Base-by-base conservation (phyloP, 1,140 invertebrate genomes). In the Andricus grossulariae region DNA sequence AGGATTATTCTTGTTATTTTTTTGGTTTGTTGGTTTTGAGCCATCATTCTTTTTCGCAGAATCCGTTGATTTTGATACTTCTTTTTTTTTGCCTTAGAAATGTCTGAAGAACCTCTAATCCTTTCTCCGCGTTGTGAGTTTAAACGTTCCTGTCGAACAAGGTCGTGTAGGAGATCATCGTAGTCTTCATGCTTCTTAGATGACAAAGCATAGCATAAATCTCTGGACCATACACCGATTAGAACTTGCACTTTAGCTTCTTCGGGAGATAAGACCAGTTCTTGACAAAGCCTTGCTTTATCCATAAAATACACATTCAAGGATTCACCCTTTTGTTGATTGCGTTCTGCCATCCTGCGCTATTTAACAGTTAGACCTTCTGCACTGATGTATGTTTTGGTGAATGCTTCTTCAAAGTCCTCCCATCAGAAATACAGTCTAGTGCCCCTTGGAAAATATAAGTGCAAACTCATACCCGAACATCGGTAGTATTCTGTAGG, bases 171-270 rank as follows among this genome's bases (percentile, higher is more conserved):
- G 5, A 78, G 71, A 4, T 70, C 73, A 71, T 78, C 60, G 3
- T 25, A 3, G 12, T 54, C 16, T 18, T 57, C 18, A 66, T 79
- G 77, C 11, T 25, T 12, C 10, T 50, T 25, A 1, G 77, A 18
- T 8, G 71, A 16, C 39, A 75, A 49, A 5, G 66, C 77, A 16
- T 71, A 45, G 50, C 18, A 71, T 19, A 75, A 52, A 10, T 79
- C 77, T 21, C 21, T 21, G 2, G 77, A 79, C 77, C 73, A 75
- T 13, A 75, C 1, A 3, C 77, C 77, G 10, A 79, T 32, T 19
- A 79, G 39, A 57, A 79, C 72, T 49, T 79, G 73, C 15, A 71
- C 77, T 52, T 75, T 75, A 10, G 66, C 57, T 10, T 79, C 57
- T 52, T n/a, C 13, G 3, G 19, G 13, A 11, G 15, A n/a, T n/a